These are phyloP conservation scores for Hemiscyllium ocellatum DNA, from an alignment of 2,113 vertebrate genomes.

Conservation along the genomic window DNA sequence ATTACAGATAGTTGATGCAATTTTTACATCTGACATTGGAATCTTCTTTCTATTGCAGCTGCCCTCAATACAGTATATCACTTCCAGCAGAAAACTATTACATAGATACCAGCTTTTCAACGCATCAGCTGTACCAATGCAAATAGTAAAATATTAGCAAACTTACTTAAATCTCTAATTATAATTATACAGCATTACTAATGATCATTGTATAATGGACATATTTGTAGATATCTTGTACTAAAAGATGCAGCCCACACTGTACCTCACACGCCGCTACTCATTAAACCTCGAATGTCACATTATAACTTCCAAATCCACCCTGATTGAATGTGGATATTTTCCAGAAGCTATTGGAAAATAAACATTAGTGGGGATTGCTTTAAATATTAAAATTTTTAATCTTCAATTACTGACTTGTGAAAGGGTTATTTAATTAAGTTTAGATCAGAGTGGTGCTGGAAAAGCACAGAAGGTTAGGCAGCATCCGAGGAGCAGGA, in stretches of 20 bases:
- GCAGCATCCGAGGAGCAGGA: no score
- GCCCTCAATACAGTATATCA: neutral
- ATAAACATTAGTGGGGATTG: neutral
- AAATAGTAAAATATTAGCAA: neutral
- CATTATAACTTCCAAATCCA: neutral
- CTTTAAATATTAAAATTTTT: neutral
- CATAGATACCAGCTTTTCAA: neutral
- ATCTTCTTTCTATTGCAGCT: neutral
- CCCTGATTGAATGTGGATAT: neutral
- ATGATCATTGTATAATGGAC: neutral
- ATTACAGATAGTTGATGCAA: slow-evolving; percentile 28
- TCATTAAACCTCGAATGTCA: neutral
- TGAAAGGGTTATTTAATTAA: neutral
- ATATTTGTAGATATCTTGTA: neutral
- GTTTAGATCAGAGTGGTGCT: neutral
- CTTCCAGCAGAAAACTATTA: neutral
- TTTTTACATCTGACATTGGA: slow-evolving; percentile 7
- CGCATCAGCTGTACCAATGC: neutral
- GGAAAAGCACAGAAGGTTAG: no score
- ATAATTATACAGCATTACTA: neutral
- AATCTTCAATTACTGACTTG: neutral
- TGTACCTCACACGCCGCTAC: neutral
- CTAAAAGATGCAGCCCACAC: neutral
- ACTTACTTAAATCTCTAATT: neutral
- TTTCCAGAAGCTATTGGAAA: neutral